Base-by-base conservation (phyloP, 2,888 invertebrate species). In the Ariolimax columbianus region DNA sequence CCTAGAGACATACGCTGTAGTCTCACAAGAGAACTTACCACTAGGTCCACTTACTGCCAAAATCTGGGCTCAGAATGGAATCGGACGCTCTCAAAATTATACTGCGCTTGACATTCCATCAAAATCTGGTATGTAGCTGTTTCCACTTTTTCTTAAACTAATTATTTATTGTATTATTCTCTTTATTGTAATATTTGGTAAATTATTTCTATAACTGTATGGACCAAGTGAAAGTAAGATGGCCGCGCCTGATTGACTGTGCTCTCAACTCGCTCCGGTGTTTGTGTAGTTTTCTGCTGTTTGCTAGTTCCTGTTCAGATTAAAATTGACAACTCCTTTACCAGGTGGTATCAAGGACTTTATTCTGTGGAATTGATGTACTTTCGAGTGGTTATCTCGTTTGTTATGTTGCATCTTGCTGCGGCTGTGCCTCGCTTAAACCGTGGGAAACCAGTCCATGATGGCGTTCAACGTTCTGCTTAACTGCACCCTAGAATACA, bases 21-120 rank as follows among this genome's bases (percentile, higher is more conserved):
- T 63, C 40, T 36, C 17, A 40, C 6, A 26, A 36, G 40, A 40
- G 26, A 19, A 14, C 30, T 43, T 63, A 19, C 63, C 78, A 78
- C 30, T 9, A 2, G 78, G 63, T 26, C 63, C n/a, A 0, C 40
- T 78, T n/a, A 78, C 38, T n/a, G 78, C 26, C 38, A 59, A 63
- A 59, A 26, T 78, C 26, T 78, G 78, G 78, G 23, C 78, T n/a
- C 59, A 78, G 78, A 78, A 78, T 78, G 38, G 17, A 1, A 3
- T 63, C 26, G 78, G 78, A 3, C 36, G 38, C 1, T 78, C 63
- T 26, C 9, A 36, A n/a, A 78, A 38, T 40, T 78, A 38, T 17
- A 40, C 63, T 26, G 6, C 0, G 11, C 4, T 63, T 63, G 59
- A 36, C 23, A 17, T 78, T n/a, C 78, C 78, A 40, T 38, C n/a